phyloP scores from a whole-genome alignment of 2,888 invertebrate species.

The Trichogramma evanescens region DNA sequence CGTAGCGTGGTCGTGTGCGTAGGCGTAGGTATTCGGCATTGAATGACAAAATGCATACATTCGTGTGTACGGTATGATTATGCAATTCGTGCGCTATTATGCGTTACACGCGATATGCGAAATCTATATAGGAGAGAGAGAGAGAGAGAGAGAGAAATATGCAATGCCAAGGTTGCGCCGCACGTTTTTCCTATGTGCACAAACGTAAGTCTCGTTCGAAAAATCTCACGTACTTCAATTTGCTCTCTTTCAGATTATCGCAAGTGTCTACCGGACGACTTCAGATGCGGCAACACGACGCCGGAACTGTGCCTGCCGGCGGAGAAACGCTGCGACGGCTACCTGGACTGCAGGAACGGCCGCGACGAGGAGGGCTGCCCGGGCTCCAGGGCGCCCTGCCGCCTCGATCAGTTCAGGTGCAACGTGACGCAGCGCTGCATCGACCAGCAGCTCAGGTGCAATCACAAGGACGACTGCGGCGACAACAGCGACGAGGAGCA shows the following conservation, averaged over 20 bases:
- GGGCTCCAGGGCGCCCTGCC: conserved; percentile 55
- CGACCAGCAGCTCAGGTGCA: conserved; percentile 69
- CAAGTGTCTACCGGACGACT: conserved; percentile 79
- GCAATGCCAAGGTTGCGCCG: no score
- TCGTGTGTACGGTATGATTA: no score
- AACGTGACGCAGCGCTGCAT: conserved; percentile 74
- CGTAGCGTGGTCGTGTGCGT: no score
- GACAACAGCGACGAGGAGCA: conserved; percentile 85
- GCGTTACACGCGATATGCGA: no score
- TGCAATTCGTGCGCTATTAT: no score
- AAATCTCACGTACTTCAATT: background rate
- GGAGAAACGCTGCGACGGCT: conserved; percentile 86
- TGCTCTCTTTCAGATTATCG: conserved; percentile 63
- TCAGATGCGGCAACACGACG: conserved; percentile 68
- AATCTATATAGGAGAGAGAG: no score
- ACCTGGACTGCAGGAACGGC: conserved; percentile 76
- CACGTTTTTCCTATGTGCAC: no score
- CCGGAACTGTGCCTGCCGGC: conserved; percentile 75
- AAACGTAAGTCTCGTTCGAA: no score
- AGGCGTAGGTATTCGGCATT: no score
- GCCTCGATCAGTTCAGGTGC: conserved; percentile 81
- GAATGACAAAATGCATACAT: no score
- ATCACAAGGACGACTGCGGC: conserved; percentile 84
- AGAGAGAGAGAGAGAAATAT: no score
- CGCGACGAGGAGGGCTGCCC: conserved; percentile 75